These are phyloP conservation scores for Oncorhynchus masou DNA, from an alignment of 2,113 vertebrate genomes.

Conservation along the genomic window DNA sequence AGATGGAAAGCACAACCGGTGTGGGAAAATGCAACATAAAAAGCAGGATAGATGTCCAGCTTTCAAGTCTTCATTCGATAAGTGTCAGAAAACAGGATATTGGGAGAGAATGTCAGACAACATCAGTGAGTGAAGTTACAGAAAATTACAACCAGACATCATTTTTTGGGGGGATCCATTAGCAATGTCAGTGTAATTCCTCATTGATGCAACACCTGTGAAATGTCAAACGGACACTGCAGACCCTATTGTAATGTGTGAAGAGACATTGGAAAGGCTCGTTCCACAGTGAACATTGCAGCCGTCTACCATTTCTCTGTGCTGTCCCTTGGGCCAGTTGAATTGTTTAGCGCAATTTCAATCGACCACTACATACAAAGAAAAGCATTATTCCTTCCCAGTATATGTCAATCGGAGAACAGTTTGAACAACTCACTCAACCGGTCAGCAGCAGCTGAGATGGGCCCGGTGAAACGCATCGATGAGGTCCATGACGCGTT, in stretches of 20 bases:
- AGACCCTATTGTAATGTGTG: constrained; percentile 11
- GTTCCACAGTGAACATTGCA: neutral
- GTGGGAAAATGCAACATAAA: too few relatives aligned
- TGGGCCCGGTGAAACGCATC: constrained; percentile 6
- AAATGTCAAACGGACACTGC: constrained; percentile 3
- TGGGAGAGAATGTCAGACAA: constrained; percentile 3
- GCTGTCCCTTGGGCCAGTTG: neutral
- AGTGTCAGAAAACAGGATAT: constrained; percentile 5
- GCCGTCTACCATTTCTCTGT: neutral
- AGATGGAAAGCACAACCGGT: too few relatives aligned
- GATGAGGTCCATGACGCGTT: constrained; percentile 10
- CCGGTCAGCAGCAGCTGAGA: neutral
- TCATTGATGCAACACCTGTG: neutral
- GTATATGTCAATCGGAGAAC: constrained; percentile 9
- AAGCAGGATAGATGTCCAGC: too few relatives aligned
- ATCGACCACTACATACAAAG: constrained; percentile 2
- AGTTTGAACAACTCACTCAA: constrained; percentile 5
- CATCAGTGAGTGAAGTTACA: neutral
- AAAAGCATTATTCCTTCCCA: constrained; percentile 6
- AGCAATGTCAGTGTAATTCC: neutral
- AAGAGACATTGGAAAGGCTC: neutral
- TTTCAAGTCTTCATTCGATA: neutral
- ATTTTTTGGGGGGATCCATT: neutral
- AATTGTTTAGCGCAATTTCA: neutral
- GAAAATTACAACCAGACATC: neutral